phyloP scores from a whole-genome alignment of 2,888 invertebrate genomes.

The Hirtodrosophila duncani region DNA sequence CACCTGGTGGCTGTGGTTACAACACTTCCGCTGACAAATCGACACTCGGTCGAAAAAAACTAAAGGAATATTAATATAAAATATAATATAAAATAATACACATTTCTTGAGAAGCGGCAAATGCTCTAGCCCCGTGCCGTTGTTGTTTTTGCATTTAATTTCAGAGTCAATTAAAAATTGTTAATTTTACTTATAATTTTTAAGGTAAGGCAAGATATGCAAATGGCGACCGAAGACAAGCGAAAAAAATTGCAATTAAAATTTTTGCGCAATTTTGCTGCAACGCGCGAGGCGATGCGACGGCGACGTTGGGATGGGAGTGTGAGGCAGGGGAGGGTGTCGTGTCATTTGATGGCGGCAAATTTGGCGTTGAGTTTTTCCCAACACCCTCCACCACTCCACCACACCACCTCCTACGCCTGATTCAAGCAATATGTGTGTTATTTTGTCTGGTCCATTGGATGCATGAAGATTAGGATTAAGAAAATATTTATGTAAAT shows the following conservation, averaged over 20 bases:
- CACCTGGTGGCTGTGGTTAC: too few species aligned
- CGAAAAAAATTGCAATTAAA: constrained; percentile 57
- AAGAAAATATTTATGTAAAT: constrained; percentile 9
- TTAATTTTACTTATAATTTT: constrained; percentile 67
- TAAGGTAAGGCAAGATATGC: constrained; percentile 60
- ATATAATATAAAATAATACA: too few species aligned
- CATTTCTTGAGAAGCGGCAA: too few species aligned
- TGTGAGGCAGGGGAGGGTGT: constrained; percentile 17
- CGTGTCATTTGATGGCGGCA: constrained; percentile 13
- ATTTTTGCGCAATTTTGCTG: constrained; percentile 64
- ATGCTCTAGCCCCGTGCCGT: background rate
- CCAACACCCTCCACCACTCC: background rate
- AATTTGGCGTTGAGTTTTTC: constrained; percentile 31
- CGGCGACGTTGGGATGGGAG: constrained; percentile 41
- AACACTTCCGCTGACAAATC: too few species aligned
- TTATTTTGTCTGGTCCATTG: constrained; percentile 23
- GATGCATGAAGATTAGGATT: constrained; percentile 15
- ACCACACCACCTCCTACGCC: background rate
- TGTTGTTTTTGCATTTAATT: constrained; percentile 38
- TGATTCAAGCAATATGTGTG: constrained; percentile 10
- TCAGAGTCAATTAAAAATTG: constrained; percentile 71
- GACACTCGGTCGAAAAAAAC: too few species aligned
- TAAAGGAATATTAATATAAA: too few species aligned
- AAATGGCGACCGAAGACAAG: constrained; percentile 23
- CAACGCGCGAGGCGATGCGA: constrained; percentile 17